phyloP scores from a whole-genome alignment of 1,140 invertebrate genomes.

The Carposina sasakii region DNA sequence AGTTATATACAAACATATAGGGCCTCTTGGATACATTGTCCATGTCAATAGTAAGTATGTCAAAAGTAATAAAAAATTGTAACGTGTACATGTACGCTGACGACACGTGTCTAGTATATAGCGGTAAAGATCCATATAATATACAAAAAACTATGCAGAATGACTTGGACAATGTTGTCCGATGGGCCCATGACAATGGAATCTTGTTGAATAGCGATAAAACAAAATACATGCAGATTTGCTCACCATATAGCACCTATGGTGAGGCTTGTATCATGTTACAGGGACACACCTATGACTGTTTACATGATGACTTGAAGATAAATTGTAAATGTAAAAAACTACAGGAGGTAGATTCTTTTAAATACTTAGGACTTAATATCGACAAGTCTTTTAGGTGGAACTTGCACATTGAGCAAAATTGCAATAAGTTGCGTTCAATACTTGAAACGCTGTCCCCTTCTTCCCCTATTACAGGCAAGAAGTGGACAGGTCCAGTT shows the following conservation, averaged over 20 bases:
- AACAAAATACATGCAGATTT: slow-evolving; percentile 6
- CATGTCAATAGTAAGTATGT: no score
- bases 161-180: background rate
- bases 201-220: slow-evolving; percentile 1
- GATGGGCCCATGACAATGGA: slow-evolving; percentile 7
- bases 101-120: background rate
- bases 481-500: no score
- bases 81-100: background rate
- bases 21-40: no score
- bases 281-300: slow-evolving; percentile 9
- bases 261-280: no score
- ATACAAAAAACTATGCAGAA: background rate
- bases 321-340: background rate
- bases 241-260: background rate
- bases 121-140: background rate
- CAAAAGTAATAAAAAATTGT: background rate
- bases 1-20: no score
- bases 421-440: background rate
- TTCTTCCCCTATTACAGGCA: no score
- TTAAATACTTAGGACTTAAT: background rate
- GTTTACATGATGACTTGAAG: slow-evolving; percentile 7
- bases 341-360: slow-evolving; percentile 1
- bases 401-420: slow-evolving; percentile 1
- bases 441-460: no score
- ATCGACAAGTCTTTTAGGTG: slow-evolving; percentile 2